These are phyloP conservation scores for Eubasilissa splendida DNA, from an alignment of 2,888 invertebrate genomes.

Conservation along the genomic window DNA sequence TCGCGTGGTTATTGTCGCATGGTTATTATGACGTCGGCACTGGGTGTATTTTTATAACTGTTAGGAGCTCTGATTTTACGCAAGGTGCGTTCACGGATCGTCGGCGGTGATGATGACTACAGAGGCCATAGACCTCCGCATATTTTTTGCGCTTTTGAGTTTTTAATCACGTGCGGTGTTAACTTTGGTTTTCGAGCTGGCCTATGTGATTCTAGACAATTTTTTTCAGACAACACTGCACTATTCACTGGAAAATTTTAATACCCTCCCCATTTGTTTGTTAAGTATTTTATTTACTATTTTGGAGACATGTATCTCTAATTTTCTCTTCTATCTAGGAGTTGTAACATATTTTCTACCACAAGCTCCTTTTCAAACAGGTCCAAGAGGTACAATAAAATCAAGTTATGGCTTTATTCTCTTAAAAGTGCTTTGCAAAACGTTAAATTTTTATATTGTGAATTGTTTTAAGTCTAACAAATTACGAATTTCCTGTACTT, in stretches of 20 bases:
- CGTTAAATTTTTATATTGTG: not conserved
- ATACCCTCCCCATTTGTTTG: not conserved
- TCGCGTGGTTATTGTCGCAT: too few relatives aligned
- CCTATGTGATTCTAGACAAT: not conserved
- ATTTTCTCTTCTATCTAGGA: not conserved
- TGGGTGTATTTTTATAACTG: too few relatives aligned
- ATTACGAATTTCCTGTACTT: not conserved
- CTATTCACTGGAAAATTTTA: not conserved
- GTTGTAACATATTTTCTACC: not conserved
- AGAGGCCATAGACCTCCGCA: too few relatives aligned
- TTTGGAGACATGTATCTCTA: slow-evolving; percentile 3
- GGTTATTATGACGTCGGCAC: too few relatives aligned
- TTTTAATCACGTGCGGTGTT: not conserved
- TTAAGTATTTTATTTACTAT: not conserved
- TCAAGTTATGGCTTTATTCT: not conserved
- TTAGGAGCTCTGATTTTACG: too few relatives aligned
- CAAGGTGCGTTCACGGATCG: too few relatives aligned
- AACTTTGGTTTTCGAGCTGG: not conserved
- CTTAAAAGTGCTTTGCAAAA: not conserved
- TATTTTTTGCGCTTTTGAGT: not conserved
- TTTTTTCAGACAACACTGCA: not conserved
- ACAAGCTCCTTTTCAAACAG: not conserved
- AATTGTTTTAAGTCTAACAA: not conserved
- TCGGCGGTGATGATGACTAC: too few relatives aligned
- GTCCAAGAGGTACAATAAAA: not conserved